A percentile compares a stretch with the other conserved stretches of the same genome.
These are phyloP conservation scores for Pteropus alecto DNA, from an alignment of 2,113 vertebrate species.

Conservation along the genomic window DNA sequence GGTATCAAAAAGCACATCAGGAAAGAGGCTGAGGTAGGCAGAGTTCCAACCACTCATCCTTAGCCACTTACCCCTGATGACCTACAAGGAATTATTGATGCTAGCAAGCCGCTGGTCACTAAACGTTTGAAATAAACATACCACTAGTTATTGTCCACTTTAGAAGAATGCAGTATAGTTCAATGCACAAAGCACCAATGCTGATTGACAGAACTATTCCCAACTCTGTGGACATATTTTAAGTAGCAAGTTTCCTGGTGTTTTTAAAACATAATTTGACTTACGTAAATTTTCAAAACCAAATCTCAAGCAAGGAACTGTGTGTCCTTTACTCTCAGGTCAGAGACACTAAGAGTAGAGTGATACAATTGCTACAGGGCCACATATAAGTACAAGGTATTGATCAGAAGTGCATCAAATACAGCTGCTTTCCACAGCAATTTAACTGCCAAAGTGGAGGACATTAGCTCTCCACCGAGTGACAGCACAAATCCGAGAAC, in stretches of 20 bases:
- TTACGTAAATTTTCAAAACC: neutral
- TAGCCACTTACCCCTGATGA: neutral
- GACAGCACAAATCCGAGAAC: neutral
- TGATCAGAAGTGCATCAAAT: slow-evolving; percentile 56
- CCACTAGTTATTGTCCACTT: neutral
- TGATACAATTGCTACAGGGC: neutral
- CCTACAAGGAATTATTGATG: neutral
- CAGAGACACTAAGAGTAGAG: neutral
- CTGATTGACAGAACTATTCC: neutral
- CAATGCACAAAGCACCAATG: neutral
- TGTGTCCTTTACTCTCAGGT: slow-evolving; percentile 11
- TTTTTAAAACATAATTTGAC: slow-evolving; percentile 15
- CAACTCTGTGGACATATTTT: neutral
- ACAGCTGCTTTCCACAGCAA: slow-evolving; percentile 39
- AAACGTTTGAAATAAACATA: neutral
- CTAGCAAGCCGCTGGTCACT: neutral
- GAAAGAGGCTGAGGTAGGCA: neutral
- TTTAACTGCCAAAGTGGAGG: slow-evolving; percentile 18
- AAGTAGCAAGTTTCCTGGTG: neutral
- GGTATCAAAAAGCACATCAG: neutral
- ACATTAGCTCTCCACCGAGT: neutral
- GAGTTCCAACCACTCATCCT: neutral
- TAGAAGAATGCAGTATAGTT: neutral
- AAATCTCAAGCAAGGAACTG: slow-evolving; percentile 11
- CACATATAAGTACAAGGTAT: slow-evolving; percentile 10